A percentile compares a stretch with the other conserved stretches of the same genome.
Evolutionary conservation across 1,140 invertebrate species (phyloP).

Genomic region (Bombus ignitus): DNA sequence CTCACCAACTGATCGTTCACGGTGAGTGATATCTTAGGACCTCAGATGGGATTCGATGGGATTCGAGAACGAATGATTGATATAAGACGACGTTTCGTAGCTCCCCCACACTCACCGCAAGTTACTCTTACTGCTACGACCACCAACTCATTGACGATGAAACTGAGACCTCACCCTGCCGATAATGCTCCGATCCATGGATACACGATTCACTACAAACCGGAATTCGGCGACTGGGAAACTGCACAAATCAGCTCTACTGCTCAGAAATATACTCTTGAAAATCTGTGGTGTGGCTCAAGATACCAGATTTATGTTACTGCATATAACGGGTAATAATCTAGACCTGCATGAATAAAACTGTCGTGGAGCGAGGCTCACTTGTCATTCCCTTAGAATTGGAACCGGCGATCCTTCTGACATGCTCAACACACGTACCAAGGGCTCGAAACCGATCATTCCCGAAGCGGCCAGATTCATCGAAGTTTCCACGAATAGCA

Average conservation of each 20-base stretch:
- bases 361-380: background rate
- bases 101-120: slow-evolving; percentile 92
- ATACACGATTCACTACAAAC: slow-evolving; percentile 96
- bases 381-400: slow-evolving; percentile 85
- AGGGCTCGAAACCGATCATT: slow-evolving; percentile 94
- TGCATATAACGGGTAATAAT: slow-evolving; percentile 92
- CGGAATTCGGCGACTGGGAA: slow-evolving; percentile 96
- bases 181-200: slow-evolving; percentile 91
- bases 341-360: background rate
- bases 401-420: slow-evolving; percentile 94
- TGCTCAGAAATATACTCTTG: slow-evolving; percentile 92
- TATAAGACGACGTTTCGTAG: slow-evolving; percentile 78
- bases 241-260: slow-evolving; percentile 90
- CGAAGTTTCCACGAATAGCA: slow-evolving; percentile 95
- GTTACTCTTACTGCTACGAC: slow-evolving; percentile 91
- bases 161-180: slow-evolving; percentile 89
- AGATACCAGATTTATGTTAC: slow-evolving; percentile 96
- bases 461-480: slow-evolving; percentile 95
- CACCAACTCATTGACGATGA: slow-evolving; percentile 91
- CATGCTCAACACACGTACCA: slow-evolving; percentile 92
- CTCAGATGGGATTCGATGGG: background rate
- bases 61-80: background rate
- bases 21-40: slow-evolving; percentile 81
- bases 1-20: slow-evolving; percentile 93
- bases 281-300: slow-evolving; percentile 94